A percentile compares a stretch with the other conserved stretches of the same genome.
These are phyloP conservation scores for Achlya flavicornis DNA, from an alignment of 2,888 invertebrate genomes.

Conservation along the genomic window DNA sequence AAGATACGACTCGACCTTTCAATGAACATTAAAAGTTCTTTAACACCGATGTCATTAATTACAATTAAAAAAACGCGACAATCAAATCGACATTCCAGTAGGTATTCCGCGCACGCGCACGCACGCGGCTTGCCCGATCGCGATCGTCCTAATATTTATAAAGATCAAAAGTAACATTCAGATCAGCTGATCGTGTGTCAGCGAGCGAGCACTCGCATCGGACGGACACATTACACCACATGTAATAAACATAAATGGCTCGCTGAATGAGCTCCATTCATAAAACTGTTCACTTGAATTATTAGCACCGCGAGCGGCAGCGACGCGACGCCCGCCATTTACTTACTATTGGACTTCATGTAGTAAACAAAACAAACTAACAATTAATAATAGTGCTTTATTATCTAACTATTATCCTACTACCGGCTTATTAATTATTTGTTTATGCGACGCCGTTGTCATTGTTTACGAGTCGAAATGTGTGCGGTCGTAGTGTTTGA, in stretches of 20 bases:
- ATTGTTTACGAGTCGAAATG: not conserved
- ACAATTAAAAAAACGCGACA: slow-evolving; percentile 3
- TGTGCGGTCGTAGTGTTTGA: no score
- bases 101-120: slow-evolving; percentile 3
- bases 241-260: slow-evolving; percentile 63
- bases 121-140: not conserved
- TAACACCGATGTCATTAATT: not conserved
- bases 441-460: slow-evolving; percentile 31
- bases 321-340: slow-evolving; percentile 25
- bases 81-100: not conserved
- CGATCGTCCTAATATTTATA: slow-evolving; percentile 10
- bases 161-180: slow-evolving; percentile 36
- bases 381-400: slow-evolving; percentile 42
- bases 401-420: slow-evolving; percentile 35
- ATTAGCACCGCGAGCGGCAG: slow-evolving; percentile 39
- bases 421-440: slow-evolving; percentile 32
- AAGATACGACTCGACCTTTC: not conserved
- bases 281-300: slow-evolving; percentile 62
- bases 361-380: slow-evolving; percentile 56
- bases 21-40: not conserved
- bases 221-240: slow-evolving; percentile 41
- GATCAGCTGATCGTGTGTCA: slow-evolving; percentile 36
- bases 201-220: slow-evolving; percentile 30
- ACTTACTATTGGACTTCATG: slow-evolving; percentile 50
- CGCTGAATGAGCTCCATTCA: slow-evolving; percentile 60